Conservation (phyloP, 1,140 invertebrate genomes). For the Lanistes nyassanus region DNA sequence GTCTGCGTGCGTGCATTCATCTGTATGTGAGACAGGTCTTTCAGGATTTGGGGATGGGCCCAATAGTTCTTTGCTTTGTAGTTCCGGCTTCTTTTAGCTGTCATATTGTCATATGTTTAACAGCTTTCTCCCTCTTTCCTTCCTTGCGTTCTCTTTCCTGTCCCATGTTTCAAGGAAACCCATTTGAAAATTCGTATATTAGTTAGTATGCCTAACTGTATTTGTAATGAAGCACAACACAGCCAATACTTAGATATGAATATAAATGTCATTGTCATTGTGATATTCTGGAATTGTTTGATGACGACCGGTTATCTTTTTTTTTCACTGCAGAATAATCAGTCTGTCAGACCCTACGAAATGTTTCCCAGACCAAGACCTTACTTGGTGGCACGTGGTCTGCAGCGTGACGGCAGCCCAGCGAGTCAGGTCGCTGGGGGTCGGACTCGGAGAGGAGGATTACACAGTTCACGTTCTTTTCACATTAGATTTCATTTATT, state of each 20-base stretch:
- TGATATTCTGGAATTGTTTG: not conserved
- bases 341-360: no score
- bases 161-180: not conserved
- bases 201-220: not conserved
- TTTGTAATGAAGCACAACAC: not conserved
- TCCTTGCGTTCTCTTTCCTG: not conserved
- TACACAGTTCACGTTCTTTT: no score
- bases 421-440: no score
- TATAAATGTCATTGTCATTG: not conserved
- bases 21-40: not conserved
- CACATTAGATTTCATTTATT: no score
- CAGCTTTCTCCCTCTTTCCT: not conserved
- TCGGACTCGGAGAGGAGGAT: no score
- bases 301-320: no score
- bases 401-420: no score
- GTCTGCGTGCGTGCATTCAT: not conserved
- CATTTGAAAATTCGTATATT: conserved; percentile 1
- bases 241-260: not conserved
- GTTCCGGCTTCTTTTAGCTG: not conserved
- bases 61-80: not conserved
- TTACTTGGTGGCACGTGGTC: no score
- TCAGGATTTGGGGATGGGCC: not conserved
- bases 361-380: no score
- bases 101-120: no score
- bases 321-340: not conserved